Conservation (phyloP, 2,113 vertebrate species). For the Erpornis zantholeuca region DNA sequence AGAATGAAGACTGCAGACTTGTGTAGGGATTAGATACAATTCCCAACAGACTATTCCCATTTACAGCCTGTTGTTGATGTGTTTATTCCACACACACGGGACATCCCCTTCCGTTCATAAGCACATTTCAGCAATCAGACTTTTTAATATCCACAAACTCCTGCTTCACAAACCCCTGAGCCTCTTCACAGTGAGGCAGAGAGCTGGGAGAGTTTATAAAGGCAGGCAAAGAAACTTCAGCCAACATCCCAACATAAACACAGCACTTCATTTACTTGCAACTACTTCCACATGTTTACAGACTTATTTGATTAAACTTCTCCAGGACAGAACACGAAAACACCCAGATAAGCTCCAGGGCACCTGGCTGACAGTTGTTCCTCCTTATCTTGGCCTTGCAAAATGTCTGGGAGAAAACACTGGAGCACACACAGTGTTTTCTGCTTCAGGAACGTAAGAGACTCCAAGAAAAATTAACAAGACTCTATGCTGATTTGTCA, state of each 20-base stretch:
- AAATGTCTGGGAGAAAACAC: not conserved
- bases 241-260: not conserved
- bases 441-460: not conserved
- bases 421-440: not conserved
- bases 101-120: not conserved
- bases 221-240: not conserved
- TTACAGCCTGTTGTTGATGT: not conserved
- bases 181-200: not conserved
- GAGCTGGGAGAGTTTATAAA: not conserved
- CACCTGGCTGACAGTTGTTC: slow-evolving; percentile 33
- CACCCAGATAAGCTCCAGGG: slow-evolving; percentile 46
- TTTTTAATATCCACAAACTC: not conserved
- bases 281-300: not conserved
- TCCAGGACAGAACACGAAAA: not conserved
- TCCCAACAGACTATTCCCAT: not conserved
- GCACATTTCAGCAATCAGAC: not conserved
- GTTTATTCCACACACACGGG: not conserved
- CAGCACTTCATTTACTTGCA: not conserved
- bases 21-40: not conserved
- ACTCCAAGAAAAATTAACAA: slow-evolving; percentile 13
- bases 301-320: slow-evolving; percentile 4
- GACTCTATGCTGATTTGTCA: not conserved
- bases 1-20: not conserved
- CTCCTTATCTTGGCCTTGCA: slow-evolving; percentile 43
- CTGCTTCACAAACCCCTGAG: not conserved